Percentiles rank a stretch among this genome's conserved stretches.
Evolutionary conservation across 37 sponge, comb jelly and placozoan genomes (phyloP).

Genomic region (Aphrocallistes beatrix): DNA sequence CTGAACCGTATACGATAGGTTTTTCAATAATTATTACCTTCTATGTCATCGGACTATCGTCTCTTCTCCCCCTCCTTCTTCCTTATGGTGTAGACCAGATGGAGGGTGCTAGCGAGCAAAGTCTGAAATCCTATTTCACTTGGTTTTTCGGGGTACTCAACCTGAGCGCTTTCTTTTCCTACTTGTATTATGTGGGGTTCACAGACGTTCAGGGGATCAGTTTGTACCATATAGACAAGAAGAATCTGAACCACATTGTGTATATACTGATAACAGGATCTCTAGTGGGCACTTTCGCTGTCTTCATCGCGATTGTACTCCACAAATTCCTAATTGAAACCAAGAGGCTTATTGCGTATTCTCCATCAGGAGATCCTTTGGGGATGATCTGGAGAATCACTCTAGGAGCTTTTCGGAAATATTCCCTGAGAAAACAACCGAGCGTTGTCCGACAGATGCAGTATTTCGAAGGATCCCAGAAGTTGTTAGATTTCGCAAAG

Average conservation of each 20-base stretch:
- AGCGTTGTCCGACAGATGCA: background rate
- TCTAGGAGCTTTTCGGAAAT: background rate
- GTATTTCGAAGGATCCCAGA: background rate
- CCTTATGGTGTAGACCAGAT: slow-evolving; percentile 8
- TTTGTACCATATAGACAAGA: background rate
- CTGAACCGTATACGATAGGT: background rate
- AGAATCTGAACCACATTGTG: background rate
- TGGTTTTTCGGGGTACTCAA: slow-evolving; percentile 9
- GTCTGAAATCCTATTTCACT: background rate
- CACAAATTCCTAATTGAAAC: background rate
- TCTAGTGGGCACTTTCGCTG: background rate
- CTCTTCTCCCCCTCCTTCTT: slow-evolving; percentile 1
- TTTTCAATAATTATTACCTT: background rate
- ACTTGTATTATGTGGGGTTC: background rate
- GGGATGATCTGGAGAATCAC: background rate
- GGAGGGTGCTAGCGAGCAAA: slow-evolving; percentile 1
- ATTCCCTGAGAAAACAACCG: background rate
- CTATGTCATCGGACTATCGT: background rate
- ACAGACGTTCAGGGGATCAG: background rate
- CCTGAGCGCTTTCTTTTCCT: background rate
- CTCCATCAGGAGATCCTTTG: background rate
- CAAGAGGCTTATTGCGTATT: background rate
- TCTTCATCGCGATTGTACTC: background rate
- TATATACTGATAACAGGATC: background rate
- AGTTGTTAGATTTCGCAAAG: background rate